These are phyloP conservation scores for Loripinus fragilis DNA, from an alignment of 2,888 invertebrate genomes.

Conservation along the genomic window DNA sequence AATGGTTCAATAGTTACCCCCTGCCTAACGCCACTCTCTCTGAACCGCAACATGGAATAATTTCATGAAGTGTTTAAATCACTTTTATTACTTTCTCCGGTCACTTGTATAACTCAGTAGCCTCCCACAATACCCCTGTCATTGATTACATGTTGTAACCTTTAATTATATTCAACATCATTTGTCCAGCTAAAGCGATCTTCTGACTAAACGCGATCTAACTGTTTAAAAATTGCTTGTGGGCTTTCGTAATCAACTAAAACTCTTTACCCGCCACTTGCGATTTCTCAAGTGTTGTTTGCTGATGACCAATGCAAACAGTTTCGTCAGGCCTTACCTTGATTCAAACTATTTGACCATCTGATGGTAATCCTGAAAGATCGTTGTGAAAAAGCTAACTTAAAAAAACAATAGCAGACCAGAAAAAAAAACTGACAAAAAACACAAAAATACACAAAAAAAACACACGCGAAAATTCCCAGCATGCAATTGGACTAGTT, in stretches of 20 bases:
- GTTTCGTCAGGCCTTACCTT: too few species aligned
- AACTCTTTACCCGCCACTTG: too few species aligned
- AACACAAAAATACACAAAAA: too few species aligned
- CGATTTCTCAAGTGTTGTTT: too few species aligned
- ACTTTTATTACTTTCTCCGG: constrained; percentile 56
- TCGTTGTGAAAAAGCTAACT: too few species aligned
- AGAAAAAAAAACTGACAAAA: too few species aligned
- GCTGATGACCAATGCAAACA: too few species aligned
- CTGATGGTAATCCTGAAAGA: too few species aligned
- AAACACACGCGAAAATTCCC: too few species aligned
- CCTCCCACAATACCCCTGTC: constrained; percentile 48
- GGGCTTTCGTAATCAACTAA: constrained; percentile 31
- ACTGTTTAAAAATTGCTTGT: constrained; percentile 22
- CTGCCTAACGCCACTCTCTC: constrained; percentile 31
- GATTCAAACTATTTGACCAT: too few species aligned
- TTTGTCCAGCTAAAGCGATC: constrained; percentile 39
- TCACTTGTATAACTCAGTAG: constrained; percentile 50
- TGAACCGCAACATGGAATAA: constrained; percentile 44
- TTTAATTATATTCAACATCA: constrained; percentile 52
- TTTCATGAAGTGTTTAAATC: constrained; percentile 51
- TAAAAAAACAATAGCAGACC: too few species aligned
- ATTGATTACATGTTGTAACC: constrained; percentile 40
- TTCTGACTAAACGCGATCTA: constrained; percentile 24
- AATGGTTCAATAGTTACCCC: constrained; percentile 41
- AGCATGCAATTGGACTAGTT: too few species aligned